A percentile compares a stretch with the other conserved stretches of the same genome.
Conservation (phyloP, 2,797 vertebrate genomes). For the Buphagus erythrorhynchus region DNA sequence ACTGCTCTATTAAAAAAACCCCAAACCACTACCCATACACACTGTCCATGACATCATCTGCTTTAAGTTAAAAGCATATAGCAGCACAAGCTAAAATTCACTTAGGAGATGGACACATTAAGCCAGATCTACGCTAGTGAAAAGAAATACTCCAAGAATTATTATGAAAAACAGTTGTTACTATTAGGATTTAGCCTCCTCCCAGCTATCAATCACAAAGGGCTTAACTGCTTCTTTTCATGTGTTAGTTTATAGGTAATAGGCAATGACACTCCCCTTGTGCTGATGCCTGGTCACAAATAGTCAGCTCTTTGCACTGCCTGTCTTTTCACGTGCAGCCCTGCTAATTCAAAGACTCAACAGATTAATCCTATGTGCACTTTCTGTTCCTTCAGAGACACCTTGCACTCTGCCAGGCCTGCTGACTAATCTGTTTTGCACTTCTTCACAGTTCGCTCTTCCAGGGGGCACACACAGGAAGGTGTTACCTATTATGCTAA, state of each 20-base stretch:
- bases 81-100: neutral
- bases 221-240: neutral
- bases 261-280: neutral
- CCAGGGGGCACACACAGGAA: neutral
- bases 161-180: neutral
- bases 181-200: neutral
- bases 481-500: neutral
- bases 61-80: neutral
- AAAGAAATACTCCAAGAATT: neutral
- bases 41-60: neutral
- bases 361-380: neutral
- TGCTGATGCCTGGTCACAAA: neutral
- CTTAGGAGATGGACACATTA: neutral
- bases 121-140: neutral
- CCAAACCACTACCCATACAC: neutral
- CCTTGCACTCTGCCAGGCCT: neutral
- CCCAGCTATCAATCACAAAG: neutral
- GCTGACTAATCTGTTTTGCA: neutral
- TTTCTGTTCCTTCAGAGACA: neutral
- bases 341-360: neutral
- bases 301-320: neutral
- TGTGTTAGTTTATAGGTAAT: neutral
- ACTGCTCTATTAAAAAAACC: neutral
- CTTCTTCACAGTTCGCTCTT: neutral
- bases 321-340: accelerated